These are phyloP conservation scores for Drosophila mayaguana DNA, from an alignment of 2,888 invertebrate genomes.

Conservation along the genomic window DNA sequence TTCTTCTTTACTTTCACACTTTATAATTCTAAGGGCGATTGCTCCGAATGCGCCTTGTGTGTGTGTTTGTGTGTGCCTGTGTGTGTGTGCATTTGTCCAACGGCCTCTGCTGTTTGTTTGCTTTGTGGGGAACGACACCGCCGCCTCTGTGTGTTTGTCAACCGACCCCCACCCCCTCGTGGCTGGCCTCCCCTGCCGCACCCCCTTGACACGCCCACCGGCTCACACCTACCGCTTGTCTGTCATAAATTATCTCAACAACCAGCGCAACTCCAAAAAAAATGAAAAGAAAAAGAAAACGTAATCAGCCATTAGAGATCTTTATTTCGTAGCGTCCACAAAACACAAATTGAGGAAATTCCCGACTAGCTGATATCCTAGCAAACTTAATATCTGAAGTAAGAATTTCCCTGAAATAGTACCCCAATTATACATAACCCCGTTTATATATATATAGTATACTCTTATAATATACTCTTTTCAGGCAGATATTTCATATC, in stretches of 20 bases:
- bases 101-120: constrained; percentile 34
- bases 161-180: not conserved
- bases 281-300: constrained; percentile 11
- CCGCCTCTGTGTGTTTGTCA: constrained; percentile 44
- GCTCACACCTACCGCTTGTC: constrained; percentile 52
- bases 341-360: not conserved
- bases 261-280: constrained; percentile 41
- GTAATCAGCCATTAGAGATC: constrained; percentile 76
- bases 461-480: too few species aligned
- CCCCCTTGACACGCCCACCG: not conserved
- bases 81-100: constrained; percentile 27
- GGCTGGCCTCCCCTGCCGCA: not conserved
- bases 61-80: not conserved
- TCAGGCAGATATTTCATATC: not conserved
- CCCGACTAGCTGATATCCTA: constrained; percentile 14
- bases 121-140: constrained; percentile 46
- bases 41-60: not conserved
- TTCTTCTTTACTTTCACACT: constrained; percentile 7
- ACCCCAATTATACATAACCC: too few species aligned
- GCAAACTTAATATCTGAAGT: too few species aligned
- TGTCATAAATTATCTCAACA: constrained; percentile 73
- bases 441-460: too few species aligned
- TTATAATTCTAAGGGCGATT: constrained; percentile 14
- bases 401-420: too few species aligned
- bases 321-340: constrained; percentile 59